Base-by-base conservation (phyloP, 2,888 invertebrate genomes). In the Boloria euphrosyne region DNA sequence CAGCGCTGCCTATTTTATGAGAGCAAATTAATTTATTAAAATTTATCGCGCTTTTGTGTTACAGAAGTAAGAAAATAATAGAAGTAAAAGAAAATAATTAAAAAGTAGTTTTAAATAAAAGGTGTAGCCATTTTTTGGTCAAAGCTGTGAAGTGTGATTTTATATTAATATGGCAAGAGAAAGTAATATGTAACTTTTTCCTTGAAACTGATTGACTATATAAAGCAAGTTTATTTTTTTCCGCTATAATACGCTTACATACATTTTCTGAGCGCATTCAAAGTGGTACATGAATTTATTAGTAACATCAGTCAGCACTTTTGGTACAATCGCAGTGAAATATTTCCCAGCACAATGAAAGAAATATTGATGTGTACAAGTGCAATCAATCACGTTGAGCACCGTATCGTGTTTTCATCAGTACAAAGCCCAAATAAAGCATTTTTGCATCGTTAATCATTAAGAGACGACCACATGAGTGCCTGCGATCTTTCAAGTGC, bases 291-390 rank as follows among this genome's bases (percentile, higher is more conserved):
- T 70, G 70, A 78, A 78, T 84, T 79, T 82, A 81, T 82, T 78
- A 76, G 73, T 47, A 64, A 76, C 79, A 84, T 85, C 79, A 80
- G 78, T 84, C 83, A 81, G 69, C 67, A 70, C 62, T 67, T 75
- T 63, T 59, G 62, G 58, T 74, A 71, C 52, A 67, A 67, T 59
- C 63, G 46, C 46, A 63, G 73, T 82, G 80, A 84, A 82, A 84
- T 85, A 86, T 85, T 78, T 78, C 76, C 69, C 70, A 74, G 66
- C 67, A 84, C 84, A 86, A 84, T 81, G 82, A 82, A 83, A 81
- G 82, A 83, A 82, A 83, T 81, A 83, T 84, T 79, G 80, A 82
- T 79, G 76, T 75, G 80, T 79, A 78, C 76, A 70, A 71, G 67
- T 66, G 69, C 69, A 70, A 79, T 79, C 76, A 77, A 79, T 78